Conservation (phyloP, 2,113 vertebrate genomes). For the Siniperca knerii region DNA sequence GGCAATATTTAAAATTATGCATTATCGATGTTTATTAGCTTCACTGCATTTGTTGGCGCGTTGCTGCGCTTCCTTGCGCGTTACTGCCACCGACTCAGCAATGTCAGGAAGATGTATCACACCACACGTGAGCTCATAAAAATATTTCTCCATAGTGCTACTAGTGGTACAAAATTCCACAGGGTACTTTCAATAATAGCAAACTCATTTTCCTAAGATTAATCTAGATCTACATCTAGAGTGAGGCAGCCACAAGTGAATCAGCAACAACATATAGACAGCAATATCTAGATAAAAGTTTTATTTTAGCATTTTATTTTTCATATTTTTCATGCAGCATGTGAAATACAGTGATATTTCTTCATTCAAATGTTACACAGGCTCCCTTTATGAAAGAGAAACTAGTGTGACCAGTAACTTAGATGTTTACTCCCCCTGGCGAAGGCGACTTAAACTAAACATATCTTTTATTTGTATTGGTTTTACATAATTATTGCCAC, state of each 20-base stretch:
- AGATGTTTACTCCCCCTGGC: neutral
- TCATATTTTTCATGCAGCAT: neutral
- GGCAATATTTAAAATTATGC: no score
- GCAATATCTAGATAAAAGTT: neutral
- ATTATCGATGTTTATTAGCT: no score
- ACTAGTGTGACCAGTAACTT: neutral
- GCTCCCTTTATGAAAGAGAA: neutral
- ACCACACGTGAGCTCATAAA: neutral
- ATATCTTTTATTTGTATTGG: neutral
- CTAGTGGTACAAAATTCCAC: no score
- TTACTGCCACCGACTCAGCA: neutral
- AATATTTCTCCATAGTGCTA: neutral
- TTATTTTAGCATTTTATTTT: no score
- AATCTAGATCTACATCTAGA: neutral
- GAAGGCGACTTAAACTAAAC: neutral
- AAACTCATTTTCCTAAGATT: no score
- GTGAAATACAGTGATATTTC: neutral
- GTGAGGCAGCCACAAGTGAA: no score
- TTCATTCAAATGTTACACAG: neutral
- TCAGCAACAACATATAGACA: neutral
- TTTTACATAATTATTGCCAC: neutral
- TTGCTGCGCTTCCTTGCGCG: neutral
- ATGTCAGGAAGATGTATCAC: neutral
- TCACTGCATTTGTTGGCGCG: no score
- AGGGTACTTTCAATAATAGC: no score